phyloP scores from a whole-genome alignment of 92 coral and sea anemone species.

The Zoanthus gigantus region DNA sequence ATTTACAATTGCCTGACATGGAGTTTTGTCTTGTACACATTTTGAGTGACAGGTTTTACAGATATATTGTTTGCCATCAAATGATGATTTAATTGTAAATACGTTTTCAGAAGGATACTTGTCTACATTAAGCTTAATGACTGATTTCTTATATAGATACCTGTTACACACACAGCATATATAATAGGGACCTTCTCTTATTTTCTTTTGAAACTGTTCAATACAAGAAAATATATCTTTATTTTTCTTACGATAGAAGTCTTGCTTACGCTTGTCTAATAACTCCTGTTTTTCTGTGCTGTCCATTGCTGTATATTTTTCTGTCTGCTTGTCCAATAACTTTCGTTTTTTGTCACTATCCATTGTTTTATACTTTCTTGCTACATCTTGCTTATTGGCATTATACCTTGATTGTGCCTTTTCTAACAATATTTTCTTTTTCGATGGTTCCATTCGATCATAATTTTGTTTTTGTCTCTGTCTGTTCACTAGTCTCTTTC shows the following conservation, averaged over 20 bases:
- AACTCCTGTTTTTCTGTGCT: too few species aligned
- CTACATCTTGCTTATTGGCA: conserved; percentile 17
- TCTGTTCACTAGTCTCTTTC: conserved; percentile 54
- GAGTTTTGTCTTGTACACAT: conserved; percentile 1
- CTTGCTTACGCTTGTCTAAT: not conserved
- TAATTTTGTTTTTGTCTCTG: conserved; percentile 51
- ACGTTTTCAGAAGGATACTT: conserved; percentile 4
- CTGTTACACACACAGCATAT: conserved; percentile 5
- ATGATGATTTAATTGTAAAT: conserved; percentile 1
- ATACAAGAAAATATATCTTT: not conserved
- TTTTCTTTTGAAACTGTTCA: conserved; percentile 2
- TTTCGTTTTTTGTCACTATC: conserved; percentile 17
- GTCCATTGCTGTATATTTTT: not conserved
- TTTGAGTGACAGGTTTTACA: conserved; percentile 4
- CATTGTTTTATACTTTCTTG: conserved; percentile 9
- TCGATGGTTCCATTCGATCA: conserved; percentile 59
- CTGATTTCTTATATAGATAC: not conserved
- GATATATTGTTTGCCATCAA: not conserved
- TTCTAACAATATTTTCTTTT: conserved; percentile 47
- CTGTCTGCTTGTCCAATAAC: conserved; percentile 15
- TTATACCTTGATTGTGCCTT: conserved; percentile 35
- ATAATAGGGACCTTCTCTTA: conserved; percentile 1
- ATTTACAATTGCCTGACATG: conserved; percentile 4
- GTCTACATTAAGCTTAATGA: not conserved
- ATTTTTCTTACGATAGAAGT: not conserved